Conservation (phyloP, 2,113 vertebrate genomes). For the Spermophilus dauricus region DNA sequence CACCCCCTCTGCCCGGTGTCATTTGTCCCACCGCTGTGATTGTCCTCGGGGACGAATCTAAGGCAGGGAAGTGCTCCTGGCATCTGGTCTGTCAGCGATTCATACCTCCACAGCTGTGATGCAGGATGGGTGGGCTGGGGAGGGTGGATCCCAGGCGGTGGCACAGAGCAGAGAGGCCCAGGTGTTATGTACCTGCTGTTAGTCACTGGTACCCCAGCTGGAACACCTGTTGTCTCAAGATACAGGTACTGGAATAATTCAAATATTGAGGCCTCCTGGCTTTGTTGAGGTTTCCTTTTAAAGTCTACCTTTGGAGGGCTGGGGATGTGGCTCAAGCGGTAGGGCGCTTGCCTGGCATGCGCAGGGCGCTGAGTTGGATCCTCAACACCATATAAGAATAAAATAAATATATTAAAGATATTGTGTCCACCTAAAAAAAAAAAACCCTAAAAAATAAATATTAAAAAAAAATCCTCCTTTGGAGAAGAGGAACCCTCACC, state of each 20-base stretch:
- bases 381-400: no score
- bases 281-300: no score
- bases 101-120: constrained; percentile 85
- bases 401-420: no score
- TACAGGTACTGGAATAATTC: neutral
- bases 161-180: no score
- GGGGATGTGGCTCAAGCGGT: no score
- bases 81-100: constrained; percentile 88
- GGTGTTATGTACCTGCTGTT: fast-evolving
- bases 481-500: neutral
- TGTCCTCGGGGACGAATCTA: constrained; percentile 87
- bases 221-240: neutral
- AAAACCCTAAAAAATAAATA: no score
- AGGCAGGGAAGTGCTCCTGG: constrained; percentile 83
- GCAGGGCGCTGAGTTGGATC: no score
- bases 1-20: constrained; percentile 88
- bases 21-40: constrained; percentile 89
- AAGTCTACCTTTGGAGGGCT: no score
- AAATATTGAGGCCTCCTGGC: neutral
- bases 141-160: neutral
- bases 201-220: neutral
- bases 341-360: no score
- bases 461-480: no score
- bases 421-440: no score
- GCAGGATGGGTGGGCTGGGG: neutral